Evolutionary conservation across 1,140 invertebrate genomes (phyloP), one percentile per base, ranked within the genome.

Genomic region (Diabrotica virgifera): DNA sequence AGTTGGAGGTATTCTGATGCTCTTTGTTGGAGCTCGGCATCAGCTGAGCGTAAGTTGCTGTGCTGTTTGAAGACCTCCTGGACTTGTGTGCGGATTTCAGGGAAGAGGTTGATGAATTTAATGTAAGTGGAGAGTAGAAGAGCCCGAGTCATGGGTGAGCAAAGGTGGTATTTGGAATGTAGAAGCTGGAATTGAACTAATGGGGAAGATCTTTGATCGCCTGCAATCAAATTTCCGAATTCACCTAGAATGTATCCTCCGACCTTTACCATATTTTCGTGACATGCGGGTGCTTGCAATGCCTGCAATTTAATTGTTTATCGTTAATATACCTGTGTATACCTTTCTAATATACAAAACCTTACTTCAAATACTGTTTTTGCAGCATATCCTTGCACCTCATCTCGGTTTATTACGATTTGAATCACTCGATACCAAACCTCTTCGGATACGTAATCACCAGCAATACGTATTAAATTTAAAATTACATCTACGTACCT

Each of bases 201-300:
- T 46, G 97, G 96, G 63, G 96, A 96, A 50, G 97, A 99, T 59
- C 97, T 86, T 62, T 95, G 92, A 83, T 99, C 98, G 9, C 97
- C 97, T 71, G 98, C 97, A 78, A 99, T 99, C 24, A 99, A 85
- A 84, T 99, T 99, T 36, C 98, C 98, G 85, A 99, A 99, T 83
- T 99, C 98, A 62, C 98, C 98, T 52, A 99, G 84, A 74, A 99
- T 99, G 74, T 99, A 99, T 36, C 97, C 98, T 59, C 97, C 97
- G 53, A 99, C 98, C 88, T 99, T 99, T 0, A 99, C 97, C 97
- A 99, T 99, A 80, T 99, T 99, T 84, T 99, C 98, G 82, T 99
- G 98, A 79, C 97, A 99, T 56, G 97, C 96, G 36, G 96, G 95
- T 52, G 96, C 96, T 85, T 98, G 96, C 55, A 99, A 81, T 67